These are phyloP conservation scores for Rutpela maculata DNA, from an alignment of 2,888 invertebrate genomes.

Conservation along the genomic window DNA sequence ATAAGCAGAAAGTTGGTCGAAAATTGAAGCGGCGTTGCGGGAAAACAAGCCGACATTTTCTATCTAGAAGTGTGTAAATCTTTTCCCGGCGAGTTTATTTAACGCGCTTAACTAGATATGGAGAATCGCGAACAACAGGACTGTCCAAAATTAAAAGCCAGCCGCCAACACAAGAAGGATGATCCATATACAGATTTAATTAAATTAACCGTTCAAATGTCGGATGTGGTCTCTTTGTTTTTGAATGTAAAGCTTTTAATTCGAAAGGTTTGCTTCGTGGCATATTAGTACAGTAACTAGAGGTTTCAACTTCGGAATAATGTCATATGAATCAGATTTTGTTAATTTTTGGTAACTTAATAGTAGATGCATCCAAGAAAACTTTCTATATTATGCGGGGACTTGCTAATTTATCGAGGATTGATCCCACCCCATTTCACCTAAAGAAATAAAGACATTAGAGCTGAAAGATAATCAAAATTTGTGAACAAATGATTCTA, in stretches of 20 bases:
- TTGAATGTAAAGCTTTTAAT: constrained; percentile 11
- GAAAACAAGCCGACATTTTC: constrained; percentile 67
- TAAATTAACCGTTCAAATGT: constrained; percentile 31
- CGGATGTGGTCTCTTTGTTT: constrained; percentile 20
- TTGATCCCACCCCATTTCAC: no score
- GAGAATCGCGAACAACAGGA: constrained; percentile 22
- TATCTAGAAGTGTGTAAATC: constrained; percentile 70
- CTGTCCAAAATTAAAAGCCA: constrained; percentile 35
- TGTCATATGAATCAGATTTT: no score
- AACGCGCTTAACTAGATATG: constrained; percentile 36
- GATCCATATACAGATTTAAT: constrained; percentile 29
- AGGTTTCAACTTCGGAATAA: no score
- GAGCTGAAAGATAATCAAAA: no score
- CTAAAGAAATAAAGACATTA: no score
- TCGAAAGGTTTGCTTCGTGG: constrained; percentile 16
- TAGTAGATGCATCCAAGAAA: no score
- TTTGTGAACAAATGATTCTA: no score
- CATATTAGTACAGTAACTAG: no score
- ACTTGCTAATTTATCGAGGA: no score
- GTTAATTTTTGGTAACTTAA: no score
- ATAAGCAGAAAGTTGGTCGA: constrained; percentile 53
- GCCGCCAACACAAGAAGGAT: constrained; percentile 13
- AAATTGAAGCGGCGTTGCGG: constrained; percentile 50
- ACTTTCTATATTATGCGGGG: no score
- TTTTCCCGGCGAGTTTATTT: constrained; percentile 51